Evolutionary conservation across 2,888 invertebrate species (phyloP).

Genomic region (Drosophila pseudotakahashii): DNA sequence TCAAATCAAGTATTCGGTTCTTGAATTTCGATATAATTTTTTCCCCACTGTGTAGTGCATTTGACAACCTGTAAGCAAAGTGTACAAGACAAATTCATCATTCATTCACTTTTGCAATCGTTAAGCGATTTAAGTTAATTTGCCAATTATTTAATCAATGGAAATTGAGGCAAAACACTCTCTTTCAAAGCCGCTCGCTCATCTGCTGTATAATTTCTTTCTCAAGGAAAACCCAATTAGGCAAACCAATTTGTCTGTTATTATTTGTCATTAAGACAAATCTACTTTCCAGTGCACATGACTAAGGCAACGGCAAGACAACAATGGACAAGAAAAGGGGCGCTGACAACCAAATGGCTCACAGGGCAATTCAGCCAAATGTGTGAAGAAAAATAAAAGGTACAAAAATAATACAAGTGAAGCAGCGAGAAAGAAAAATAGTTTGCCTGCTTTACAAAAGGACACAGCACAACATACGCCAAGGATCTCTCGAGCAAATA

Average conservation of each 20-base stretch:
- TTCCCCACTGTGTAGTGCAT: background rate
- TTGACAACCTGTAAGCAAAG: background rate
- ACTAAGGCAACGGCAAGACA: constrained; percentile 41
- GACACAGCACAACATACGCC: constrained; percentile 27
- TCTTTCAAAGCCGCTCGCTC: too few relatives aligned
- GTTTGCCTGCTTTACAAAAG: constrained; percentile 53
- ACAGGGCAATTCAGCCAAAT: constrained; percentile 45
- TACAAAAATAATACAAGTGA: background rate
- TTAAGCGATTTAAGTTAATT: background rate
- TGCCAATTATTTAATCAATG: constrained; percentile 4
- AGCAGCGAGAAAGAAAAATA: constrained; percentile 29
- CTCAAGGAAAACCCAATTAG: constrained; percentile 48
- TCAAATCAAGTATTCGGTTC: too few relatives aligned
- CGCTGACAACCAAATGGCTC: constrained; percentile 44
- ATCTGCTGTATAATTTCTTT: background rate
- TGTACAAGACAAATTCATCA: too few relatives aligned
- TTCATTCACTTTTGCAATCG: background rate
- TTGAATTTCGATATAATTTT: too few relatives aligned
- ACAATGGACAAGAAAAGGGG: constrained; percentile 30
- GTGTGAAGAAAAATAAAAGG: constrained; percentile 55
- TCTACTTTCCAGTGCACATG: constrained; percentile 47
- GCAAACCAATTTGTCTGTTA: constrained; percentile 62
- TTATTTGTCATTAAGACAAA: constrained; percentile 64
- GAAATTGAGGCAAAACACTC: constrained; percentile 4
- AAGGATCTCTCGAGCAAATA: constrained; percentile 64